Base-by-base conservation (phyloP, 2,113 vertebrate genomes). In the Labeo catla region DNA sequence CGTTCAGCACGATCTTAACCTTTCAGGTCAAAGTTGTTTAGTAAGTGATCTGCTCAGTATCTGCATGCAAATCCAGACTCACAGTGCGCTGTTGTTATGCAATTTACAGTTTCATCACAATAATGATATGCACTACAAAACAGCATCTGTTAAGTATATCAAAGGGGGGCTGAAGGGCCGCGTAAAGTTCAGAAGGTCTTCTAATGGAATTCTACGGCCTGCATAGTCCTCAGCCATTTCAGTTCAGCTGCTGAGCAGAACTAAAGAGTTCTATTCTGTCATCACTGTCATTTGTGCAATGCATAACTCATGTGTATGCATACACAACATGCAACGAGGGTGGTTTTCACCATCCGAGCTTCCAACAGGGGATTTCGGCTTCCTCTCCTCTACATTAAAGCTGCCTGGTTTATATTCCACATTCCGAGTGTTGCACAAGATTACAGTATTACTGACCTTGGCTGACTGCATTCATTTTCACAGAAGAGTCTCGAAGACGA, bases 291-390 rank as follows among this genome's bases (percentile, higher is more conserved):
- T 83, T 50, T 72, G 34, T 19, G 28, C 63, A 2, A 50, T 76
- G 34, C 43, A 85, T 85, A 76, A 85, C 70, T 84, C 82, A 84
- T 84, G 82, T 73, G 66, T 84, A 34, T 84, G 82, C 68, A 73
- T 84, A 84, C 68, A 73, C 45, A 73, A 73, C 82, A 59, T 23
- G 8, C 23, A 73, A 23, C 34, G 68, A 54, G 11, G 21, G 47
- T 21, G 21, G 23, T 47, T 81, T 81, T 66, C 45, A 34, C n/a
- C 61, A 81, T 66, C 45, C 34, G 2, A 36, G 80, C 63, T 82
- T 82, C 28, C 80, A 50, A 70, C 80, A 36, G 12, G 68, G 52
- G 50, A 84, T 73, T 70, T 83, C 21, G 28, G 8, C 68, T 72
- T 59, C 82, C 21, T 59, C 21, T 73, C 66, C 82, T 68, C 63